Evolutionary conservation across 2,888 invertebrate species (phyloP), one percentile per base, ranked within the genome.

Genomic region (Polydrusus cervinus): DNA sequence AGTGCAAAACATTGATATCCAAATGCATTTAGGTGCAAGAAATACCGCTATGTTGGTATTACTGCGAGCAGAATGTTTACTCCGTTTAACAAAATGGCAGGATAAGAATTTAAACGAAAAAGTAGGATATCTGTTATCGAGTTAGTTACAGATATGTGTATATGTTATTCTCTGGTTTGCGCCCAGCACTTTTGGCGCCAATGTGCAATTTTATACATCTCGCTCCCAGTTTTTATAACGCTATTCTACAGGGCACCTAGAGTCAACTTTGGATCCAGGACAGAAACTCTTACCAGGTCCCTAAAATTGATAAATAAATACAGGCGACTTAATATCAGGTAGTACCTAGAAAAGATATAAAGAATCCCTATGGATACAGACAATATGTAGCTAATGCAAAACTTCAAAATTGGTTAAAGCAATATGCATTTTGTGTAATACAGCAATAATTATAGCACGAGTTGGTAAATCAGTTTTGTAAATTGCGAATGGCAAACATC

Each of bases 1-100:
- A 72, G 66, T 72, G 72, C 66, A 72, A 72, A 72, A 72, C 72
- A 72, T 72, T 72, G 72, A 72, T 72, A 72, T 72, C 67, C 60
- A 51, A 72, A 72, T 72, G 66, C 66, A 60, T 72, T 72, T 45
- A 61, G 30, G 34, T 38, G 66, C 60, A 66, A 60, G 60, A 51
- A 72, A 60, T 25, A 55, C 72, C 60, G 57, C 67, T 72, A 66
- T 72, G 72, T 66, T n/a, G 67, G 61, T 57, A 67, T 60, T 60
- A 61, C 66, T 60, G 51, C 30, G 49, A 72, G 72, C 40, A 66
- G 57, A 66, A 72, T 67, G 72, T 67, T 66, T 67, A 72, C 67
- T 60, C 34, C 51, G 49, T 25, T 67, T 67, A 64, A 67, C 67
- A 60, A 67, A 66, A 60, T 49, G 30, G 47, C 53, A 30, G 25